phyloP scores from a whole-genome alignment of 2,113 vertebrate genomes.

The Caloenas nicobarica region DNA sequence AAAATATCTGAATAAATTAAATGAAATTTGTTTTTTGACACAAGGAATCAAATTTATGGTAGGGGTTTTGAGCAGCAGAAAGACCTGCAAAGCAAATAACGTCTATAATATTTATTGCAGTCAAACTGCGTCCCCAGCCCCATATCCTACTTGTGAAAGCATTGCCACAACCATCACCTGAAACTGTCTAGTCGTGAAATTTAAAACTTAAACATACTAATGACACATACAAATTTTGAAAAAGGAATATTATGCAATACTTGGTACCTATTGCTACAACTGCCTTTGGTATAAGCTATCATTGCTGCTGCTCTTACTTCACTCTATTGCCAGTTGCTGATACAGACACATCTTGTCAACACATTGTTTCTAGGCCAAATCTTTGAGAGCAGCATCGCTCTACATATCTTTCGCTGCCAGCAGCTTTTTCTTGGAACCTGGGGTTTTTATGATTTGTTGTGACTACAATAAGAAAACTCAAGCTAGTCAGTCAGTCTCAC shows the following conservation, averaged over 20 bases:
- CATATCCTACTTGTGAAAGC: neutral
- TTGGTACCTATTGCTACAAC: neutral
- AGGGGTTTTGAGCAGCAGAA: neutral
- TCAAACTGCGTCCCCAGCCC: neutral
- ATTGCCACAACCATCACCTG: neutral
- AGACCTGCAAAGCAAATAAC: neutral
- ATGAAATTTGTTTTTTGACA: neutral
- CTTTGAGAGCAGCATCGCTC: neutral
- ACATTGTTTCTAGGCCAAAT: neutral
- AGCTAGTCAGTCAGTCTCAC: neutral
- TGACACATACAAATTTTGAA: fast-evolving
- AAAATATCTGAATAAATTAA: neutral
- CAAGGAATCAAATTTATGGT: neutral
- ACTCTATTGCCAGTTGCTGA: neutral
- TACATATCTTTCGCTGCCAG: neutral
- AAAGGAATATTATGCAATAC: neutral
- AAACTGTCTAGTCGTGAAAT: neutral
- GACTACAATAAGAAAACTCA: neutral
- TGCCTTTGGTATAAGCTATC: neutral
- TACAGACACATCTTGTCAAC: neutral
- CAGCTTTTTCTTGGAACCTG: neutral
- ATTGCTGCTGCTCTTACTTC: neutral
- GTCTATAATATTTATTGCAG: neutral
- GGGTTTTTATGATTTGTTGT: neutral
- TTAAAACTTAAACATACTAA: neutral